phyloP scores from a whole-genome alignment of 2,113 vertebrate species.

The Lepidothrix coronata region DNA sequence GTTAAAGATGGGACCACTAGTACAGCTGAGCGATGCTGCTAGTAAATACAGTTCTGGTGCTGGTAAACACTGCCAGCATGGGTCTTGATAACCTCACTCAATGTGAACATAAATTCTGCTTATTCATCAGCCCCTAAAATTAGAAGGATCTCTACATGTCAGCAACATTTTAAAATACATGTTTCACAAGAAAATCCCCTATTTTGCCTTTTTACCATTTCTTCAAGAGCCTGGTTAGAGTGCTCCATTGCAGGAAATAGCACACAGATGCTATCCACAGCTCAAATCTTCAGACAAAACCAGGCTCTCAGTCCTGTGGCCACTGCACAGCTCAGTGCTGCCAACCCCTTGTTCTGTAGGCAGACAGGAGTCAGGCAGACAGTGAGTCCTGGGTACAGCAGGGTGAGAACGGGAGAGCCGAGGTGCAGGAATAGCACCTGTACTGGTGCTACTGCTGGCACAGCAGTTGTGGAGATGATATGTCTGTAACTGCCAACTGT shows the following conservation, averaged over 20 bases:
- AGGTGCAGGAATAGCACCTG: neutral
- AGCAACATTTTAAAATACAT: fast-evolving
- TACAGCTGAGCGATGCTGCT: too few relatives aligned
- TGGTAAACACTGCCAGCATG: neutral
- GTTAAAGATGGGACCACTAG: neutral
- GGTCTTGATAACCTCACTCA: neutral
- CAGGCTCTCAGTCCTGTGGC: fast-evolving
- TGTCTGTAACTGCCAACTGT: neutral
- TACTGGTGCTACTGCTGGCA: neutral
- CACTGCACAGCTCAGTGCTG: fast-evolving
- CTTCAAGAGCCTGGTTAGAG: neutral
- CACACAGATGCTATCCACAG: neutral
- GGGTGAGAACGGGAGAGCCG: fast-evolving
- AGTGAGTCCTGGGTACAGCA: fast-evolving
- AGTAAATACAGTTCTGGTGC: neutral
- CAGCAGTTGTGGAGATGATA: neutral
- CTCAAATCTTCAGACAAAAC: neutral
- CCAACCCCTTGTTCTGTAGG: fast-evolving
- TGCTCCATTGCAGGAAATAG: neutral
- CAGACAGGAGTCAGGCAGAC: neutral
- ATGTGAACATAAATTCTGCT: neutral
- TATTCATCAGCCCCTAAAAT: neutral
- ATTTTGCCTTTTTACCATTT: neutral
- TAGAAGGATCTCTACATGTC: neutral
- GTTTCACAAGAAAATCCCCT: neutral